Conservation (phyloP, 2,888 invertebrate genomes). For the Cotesia congregata region DNA sequence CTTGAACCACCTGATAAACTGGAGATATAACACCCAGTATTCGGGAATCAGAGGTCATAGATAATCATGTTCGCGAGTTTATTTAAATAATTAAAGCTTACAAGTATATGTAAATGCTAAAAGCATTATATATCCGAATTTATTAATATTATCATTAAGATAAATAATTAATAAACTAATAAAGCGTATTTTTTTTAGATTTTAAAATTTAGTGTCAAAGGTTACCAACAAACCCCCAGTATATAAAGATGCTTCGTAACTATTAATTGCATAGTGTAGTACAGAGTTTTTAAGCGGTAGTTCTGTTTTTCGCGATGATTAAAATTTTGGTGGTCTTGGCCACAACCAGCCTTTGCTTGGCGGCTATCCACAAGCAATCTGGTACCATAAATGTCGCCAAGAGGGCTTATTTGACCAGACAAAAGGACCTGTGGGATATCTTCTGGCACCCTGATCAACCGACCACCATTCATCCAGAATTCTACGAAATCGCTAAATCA, state of each 20-base stretch:
- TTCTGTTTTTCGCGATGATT: conserved; percentile 3
- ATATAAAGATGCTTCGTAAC: conserved; percentile 18
- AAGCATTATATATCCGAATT: too few relatives aligned
- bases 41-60: neutral
- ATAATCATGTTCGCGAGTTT: neutral
- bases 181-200: neutral
- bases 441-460: conserved; percentile 70
- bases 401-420: conserved; percentile 66
- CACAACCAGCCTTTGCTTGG: conserved; percentile 68
- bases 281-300: conserved; percentile 5
- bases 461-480: conserved; percentile 55
- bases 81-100: neutral
- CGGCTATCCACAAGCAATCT: conserved; percentile 60
- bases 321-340: conserved; percentile 68
- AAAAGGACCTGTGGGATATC: conserved; percentile 71
- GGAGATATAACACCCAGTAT: neutral
- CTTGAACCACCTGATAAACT: conserved; percentile 20
- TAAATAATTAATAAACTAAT: neutral
- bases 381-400: conserved; percentile 54
- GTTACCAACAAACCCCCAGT: conserved; percentile 9
- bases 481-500: conserved; percentile 55
- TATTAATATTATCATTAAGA: neutral
- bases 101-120: too few relatives aligned
- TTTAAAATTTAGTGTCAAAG: conserved; percentile 23
- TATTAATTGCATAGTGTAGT: conserved; percentile 23